Evolutionary conservation across 2,113 vertebrate genomes (phyloP), one percentile per base, ranked within the genome.

Genomic region (Festucalex cinctus): DNA sequence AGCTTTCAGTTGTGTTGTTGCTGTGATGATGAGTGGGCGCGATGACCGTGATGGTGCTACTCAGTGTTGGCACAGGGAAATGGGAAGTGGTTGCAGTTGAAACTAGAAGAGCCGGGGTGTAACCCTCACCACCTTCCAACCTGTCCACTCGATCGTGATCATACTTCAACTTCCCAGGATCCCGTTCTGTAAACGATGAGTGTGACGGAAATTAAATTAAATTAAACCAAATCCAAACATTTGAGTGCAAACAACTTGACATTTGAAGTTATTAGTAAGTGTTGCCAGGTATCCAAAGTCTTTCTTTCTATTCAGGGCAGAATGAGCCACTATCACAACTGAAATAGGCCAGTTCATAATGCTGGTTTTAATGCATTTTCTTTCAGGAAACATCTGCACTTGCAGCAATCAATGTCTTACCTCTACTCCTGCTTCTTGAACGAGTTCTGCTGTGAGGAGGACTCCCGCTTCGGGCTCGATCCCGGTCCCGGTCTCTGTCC

Each of bases 21-120:
- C 94, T 94, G 71, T 97, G 96, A 85, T 98, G 96, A 84, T 86
- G 87, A 6, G 93, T 93, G 77, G 96, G 95, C 65, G 95, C 95
- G 46, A 98, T 96, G 70, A 98, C 96, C 3, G 95, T 98, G 70
- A 98, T 97, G 70, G 95, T 96, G 88, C 97, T 99, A 89, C 95
- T 97, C 85, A 99, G 85, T 0, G 95, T 92, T 71, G 95, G 96
- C 70, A 97, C 95, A 32, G 95, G 95, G 71, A 96, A 99, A 76
- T 96, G 95, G 36, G 93, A 86, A 0, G 96, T 94, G 71, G 94
- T 88, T 74, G 93, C 91, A 71, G 87, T 91, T 48, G 95, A 90
- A 60, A 94, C 92, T 9, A 95, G 91, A 66, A 91, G 89, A 68
- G 93, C 88, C 9, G 94, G 91, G 74, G 92, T 88, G 84, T 94